Percentiles rank a stretch among this genome's conserved stretches.
phyloP scores from a whole-genome alignment of 2,797 vertebrate genomes.

The Agapornis canus region DNA sequence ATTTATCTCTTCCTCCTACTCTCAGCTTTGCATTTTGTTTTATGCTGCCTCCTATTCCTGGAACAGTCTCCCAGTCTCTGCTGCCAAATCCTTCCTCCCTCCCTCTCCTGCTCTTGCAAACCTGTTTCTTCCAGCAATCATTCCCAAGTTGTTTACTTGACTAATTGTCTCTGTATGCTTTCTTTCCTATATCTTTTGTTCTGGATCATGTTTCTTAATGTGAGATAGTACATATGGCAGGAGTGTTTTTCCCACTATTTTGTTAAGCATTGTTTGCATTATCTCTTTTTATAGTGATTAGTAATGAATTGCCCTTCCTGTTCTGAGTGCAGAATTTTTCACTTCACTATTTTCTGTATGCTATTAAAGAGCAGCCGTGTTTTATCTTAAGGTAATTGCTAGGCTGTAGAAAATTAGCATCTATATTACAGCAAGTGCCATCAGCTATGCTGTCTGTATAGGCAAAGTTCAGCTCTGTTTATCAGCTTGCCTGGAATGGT shows the following conservation, averaged over 20 bases:
- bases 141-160: conserved; percentile 25
- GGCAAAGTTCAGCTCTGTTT: background rate
- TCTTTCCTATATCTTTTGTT: background rate
- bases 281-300: background rate
- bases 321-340: background rate
- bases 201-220: background rate
- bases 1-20: conserved; percentile 53
- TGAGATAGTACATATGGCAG: background rate
- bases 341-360: background rate
- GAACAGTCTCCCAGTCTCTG: conserved; percentile 14
- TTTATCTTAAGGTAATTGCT: background rate
- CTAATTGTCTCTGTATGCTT: background rate
- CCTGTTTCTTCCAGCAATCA: conserved; percentile 1
- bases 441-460: background rate
- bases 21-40: conserved; percentile 14
- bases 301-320: background rate
- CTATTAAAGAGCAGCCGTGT: background rate
- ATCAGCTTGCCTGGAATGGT: background rate
- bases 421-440: background rate
- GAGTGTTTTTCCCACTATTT: background rate
- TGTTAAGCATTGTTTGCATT: background rate
- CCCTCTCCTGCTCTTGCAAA: background rate
- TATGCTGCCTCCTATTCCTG: conserved; percentile 41
- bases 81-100: conserved; percentile 38
- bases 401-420: background rate